Conservation (phyloP, 2,888 invertebrate species). For the Priapulus caudatus region DNA sequence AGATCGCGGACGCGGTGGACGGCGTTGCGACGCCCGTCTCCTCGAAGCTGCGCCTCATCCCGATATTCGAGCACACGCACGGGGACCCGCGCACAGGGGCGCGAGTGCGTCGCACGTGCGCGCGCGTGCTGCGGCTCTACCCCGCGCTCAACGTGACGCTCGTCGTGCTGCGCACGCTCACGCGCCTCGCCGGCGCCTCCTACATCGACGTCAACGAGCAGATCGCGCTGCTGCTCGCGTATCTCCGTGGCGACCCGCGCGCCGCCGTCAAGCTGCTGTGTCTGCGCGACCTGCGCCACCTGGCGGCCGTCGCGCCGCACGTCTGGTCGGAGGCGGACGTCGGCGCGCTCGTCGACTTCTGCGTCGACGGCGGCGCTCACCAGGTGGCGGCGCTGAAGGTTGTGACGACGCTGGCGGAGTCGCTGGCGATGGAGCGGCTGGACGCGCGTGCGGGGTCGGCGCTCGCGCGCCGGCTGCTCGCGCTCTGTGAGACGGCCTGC, state of each 20-base stretch:
- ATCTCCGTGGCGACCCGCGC: slow-evolving; percentile 31
- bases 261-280: slow-evolving; percentile 28
- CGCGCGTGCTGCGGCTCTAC: neutral
- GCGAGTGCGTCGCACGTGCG: slow-evolving; percentile 8
- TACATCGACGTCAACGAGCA: slow-evolving; percentile 11
- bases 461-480: no score
- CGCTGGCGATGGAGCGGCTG: neutral
- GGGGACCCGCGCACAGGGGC: slow-evolving; percentile 8
- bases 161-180: neutral
- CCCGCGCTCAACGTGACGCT: neutral
- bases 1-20: slow-evolving; percentile 87
- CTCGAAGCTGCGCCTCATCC: slow-evolving; percentile 76
- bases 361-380: neutral
- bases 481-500: neutral
- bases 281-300: slow-evolving; percentile 26
- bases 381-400: neutral
- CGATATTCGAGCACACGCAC: slow-evolving; percentile 62
- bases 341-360: neutral
- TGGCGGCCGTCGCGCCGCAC: slow-evolving; percentile 31
- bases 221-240: slow-evolving; percentile 28
- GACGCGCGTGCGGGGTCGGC: neutral
- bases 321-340: slow-evolving; percentile 27
- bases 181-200: slow-evolving; percentile 12
- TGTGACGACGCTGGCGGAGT: neutral
- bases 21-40: slow-evolving; percentile 82